Percentiles rank a stretch among this genome's conserved stretches.
Conservation (phyloP, 2,797 vertebrate genomes). For the Meriones psammophilus region DNA sequence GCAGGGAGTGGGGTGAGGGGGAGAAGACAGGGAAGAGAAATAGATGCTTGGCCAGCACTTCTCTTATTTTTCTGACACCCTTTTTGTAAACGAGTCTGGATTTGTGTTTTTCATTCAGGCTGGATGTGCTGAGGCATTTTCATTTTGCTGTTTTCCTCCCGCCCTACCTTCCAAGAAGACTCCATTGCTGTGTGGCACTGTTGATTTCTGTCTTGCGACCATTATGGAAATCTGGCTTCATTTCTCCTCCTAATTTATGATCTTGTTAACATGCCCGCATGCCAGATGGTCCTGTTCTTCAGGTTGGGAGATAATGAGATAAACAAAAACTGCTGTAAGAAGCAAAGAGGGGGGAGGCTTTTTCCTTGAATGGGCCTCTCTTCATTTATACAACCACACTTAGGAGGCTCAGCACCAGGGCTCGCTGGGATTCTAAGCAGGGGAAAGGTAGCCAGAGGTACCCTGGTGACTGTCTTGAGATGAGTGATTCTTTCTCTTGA, state of each 20-base stretch:
- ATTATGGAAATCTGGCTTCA: constrained; percentile 84
- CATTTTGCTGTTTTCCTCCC: constrained; percentile 64
- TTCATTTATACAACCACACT: constrained; percentile 63
- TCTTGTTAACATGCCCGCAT: constrained; percentile 87
- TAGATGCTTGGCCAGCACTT: constrained; percentile 67
- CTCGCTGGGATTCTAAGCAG: constrained; percentile 9
- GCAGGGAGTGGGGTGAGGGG: neutral
- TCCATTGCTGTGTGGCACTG: neutral
- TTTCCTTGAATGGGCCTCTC: constrained; percentile 71
- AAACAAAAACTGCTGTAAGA: constrained; percentile 85
- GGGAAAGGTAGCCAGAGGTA: neutral
- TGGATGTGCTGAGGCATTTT: constrained; percentile 71
- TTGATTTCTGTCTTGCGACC: constrained; percentile 84
- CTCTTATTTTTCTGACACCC: neutral
- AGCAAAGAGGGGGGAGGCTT: constrained; percentile 66
- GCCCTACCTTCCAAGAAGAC: constrained; percentile 73
- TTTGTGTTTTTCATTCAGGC: constrained; percentile 72
- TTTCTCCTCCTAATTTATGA: constrained; percentile 87
- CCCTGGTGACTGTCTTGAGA: neutral
- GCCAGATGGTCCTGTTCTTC: constrained; percentile 89
- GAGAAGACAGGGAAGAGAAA: neutral
- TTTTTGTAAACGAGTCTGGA: constrained; percentile 70
- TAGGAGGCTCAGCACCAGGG: neutral
- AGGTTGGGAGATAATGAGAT: constrained; percentile 87
- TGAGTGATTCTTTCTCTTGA: neutral